Conservation (phyloP, 2,888 invertebrate species). For the Caenorhabditis angaria region DNA sequence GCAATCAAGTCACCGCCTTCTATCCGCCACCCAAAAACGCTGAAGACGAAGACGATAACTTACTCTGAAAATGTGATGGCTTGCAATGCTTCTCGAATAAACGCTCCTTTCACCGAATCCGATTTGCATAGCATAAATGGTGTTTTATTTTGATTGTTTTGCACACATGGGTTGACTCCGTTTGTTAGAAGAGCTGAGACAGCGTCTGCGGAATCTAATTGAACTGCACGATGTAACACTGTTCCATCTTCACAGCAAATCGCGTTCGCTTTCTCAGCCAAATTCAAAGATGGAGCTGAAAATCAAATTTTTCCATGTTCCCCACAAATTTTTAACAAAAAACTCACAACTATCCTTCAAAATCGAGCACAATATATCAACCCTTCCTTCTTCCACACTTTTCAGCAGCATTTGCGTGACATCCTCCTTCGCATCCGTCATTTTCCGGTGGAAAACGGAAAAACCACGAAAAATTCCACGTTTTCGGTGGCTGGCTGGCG, state of each 20-base stretch:
- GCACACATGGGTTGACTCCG: constrained; percentile 78
- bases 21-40: constrained; percentile 29
- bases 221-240: constrained; percentile 73
- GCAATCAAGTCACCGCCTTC: constrained; percentile 27
- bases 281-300: constrained; percentile 55
- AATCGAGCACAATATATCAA: constrained; percentile 64
- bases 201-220: constrained; percentile 70
- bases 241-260: constrained; percentile 72
- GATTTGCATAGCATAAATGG: constrained; percentile 74
- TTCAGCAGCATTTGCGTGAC: constrained; percentile 48
- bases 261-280: constrained; percentile 54
- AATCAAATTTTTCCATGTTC: not conserved
- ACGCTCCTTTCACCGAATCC: constrained; percentile 76
- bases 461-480: constrained; percentile 27
- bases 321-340: constrained; percentile 11
- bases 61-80: constrained; percentile 79
- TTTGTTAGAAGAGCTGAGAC: constrained; percentile 77
- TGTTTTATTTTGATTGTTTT: constrained; percentile 76
- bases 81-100: constrained; percentile 77
- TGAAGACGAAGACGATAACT: constrained; percentile 43
- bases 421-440: constrained; percentile 37
- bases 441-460: constrained; percentile 19
- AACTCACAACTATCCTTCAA: constrained; percentile 57
- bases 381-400: constrained; percentile 58
- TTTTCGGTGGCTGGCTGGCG: constrained; percentile 19